Conservation (phyloP, 1,140 invertebrate genomes). For the Antheraea pernyi region DNA sequence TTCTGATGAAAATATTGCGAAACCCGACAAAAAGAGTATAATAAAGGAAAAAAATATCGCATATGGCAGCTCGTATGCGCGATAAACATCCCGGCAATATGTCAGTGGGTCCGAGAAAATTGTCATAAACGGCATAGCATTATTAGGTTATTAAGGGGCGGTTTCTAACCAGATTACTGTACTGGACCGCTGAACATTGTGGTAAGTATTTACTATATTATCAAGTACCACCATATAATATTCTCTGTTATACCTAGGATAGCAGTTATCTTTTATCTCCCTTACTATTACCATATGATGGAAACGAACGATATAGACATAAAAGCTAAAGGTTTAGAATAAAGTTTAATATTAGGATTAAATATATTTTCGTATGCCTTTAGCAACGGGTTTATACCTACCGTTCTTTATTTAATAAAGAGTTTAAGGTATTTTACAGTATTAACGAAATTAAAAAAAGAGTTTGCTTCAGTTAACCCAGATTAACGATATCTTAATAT, state of each 20-base stretch:
- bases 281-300: background rate
- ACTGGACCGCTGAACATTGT: background rate
- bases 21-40: slow-evolving; percentile 16
- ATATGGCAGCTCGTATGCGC: slow-evolving; percentile 16
- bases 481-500: no score
- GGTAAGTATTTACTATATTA: slow-evolving; percentile 1
- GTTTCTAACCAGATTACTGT: slow-evolving; percentile 42
- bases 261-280: background rate
- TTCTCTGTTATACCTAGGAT: background rate
- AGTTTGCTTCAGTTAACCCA: no score
- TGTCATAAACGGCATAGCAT: slow-evolving; percentile 37
- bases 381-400: no score
- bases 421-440: no score
- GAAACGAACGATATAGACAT: background rate
- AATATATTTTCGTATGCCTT: background rate
- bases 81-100: slow-evolving; percentile 30
- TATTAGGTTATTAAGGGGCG: slow-evolving; percentile 40
- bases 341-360: background rate
- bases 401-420: no score
- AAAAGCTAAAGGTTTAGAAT: no score
- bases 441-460: no score
- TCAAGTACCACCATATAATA: background rate
- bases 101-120: slow-evolving; percentile 27
- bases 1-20: slow-evolving; percentile 35
- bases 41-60: slow-evolving; percentile 33